Base-by-base conservation (phyloP, 2,113 vertebrate species). In the Nerophis ophidion region DNA sequence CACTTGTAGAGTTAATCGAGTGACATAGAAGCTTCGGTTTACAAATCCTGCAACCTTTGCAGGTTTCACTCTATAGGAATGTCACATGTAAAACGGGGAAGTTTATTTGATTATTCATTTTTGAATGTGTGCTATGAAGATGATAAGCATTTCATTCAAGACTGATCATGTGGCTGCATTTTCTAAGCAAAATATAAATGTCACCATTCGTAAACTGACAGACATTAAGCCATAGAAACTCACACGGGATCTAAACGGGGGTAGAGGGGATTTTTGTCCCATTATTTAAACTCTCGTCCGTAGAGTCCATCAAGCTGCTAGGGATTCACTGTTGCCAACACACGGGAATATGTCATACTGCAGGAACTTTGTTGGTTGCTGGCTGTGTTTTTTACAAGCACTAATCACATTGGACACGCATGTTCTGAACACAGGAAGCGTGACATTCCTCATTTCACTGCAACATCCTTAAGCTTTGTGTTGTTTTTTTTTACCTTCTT, bases 331-430 rank as follows among this genome's bases (percentile, higher is more conserved):
- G 40, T 57, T 63, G 52, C 60, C 56, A 68, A 62, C 61, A 60
- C 53, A 62, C 57, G 61, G 16, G 75, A 61, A 54, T 44, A 65
- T 33, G 60, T 68, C 71, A 76, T 72, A 75, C 42, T 79, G 44
- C 73, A 73, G 63, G 72, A 74, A 78, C 72, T 77, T 63, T 74
- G 56, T 74, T 66, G 48, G 53, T 79, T 63, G 57, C 45, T 15
- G 13, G 4, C 33, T 36, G 34, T 9, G 52, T 11, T 33, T 36
- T 26, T 33, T 35, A 54, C 51, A n/a, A 54, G 14, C 34, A 16
- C 61, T 80, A 81, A 84, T 84, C 71, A 17, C 73, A 80, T 84
- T 82, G 72, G 81, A 77, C 72, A 19, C 81, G 61, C 71, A 66
- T 63, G 57, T 74, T 77, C 56, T 71, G 34, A 80, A 75, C 65